These are phyloP conservation scores for Toxotes lorentzi DNA, from an alignment of 2,797 vertebrate genomes.

Conservation along the genomic window DNA sequence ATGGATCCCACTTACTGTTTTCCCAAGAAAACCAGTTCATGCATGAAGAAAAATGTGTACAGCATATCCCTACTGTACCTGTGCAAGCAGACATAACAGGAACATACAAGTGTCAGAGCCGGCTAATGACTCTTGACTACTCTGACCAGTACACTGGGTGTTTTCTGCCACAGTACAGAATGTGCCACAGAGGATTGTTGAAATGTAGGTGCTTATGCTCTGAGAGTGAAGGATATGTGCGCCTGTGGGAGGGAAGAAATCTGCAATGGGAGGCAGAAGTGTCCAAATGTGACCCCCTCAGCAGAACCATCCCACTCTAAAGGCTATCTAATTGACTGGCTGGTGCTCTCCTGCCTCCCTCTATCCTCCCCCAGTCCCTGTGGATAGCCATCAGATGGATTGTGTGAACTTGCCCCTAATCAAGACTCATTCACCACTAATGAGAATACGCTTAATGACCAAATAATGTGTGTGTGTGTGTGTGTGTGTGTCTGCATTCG, in stretches of 20 bases:
- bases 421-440: constrained; percentile 80
- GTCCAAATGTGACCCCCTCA: constrained; percentile 85
- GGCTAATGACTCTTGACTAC: constrained; percentile 54
- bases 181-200: constrained; percentile 64
- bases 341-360: constrained; percentile 70
- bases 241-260: constrained; percentile 78
- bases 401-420: constrained; percentile 81
- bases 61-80: not conserved
- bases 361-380: constrained; percentile 72
- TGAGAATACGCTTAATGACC: constrained; percentile 83
- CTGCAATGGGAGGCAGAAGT: constrained; percentile 83
- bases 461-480: constrained; percentile 63
- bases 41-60: not conserved
- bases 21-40: not conserved
- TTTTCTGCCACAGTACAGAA: constrained; percentile 66
- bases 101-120: constrained; percentile 30
- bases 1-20: not conserved
- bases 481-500: constrained; percentile 35
- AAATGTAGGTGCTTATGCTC: constrained; percentile 66
- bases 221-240: constrained; percentile 71
- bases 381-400: constrained; percentile 80
- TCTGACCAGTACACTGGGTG: constrained; percentile 40
- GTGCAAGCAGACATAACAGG: constrained; percentile 14
- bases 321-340: constrained; percentile 85
- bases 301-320: constrained; percentile 80